Conservation (phyloP, 2,113 vertebrate genomes). For the Beaufortia kweichowensis region DNA sequence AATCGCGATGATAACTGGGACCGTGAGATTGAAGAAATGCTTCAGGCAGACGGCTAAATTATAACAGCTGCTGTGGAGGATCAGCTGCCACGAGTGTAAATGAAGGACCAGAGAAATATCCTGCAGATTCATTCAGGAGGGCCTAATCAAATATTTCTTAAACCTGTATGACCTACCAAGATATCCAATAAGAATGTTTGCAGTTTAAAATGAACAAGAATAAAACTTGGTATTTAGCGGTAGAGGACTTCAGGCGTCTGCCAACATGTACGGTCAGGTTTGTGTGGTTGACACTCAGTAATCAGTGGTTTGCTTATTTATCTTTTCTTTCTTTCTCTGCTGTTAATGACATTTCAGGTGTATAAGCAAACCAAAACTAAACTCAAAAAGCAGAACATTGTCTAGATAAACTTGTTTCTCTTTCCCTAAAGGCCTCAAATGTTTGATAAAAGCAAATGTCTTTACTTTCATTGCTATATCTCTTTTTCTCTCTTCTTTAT, state of each 20-base stretch:
- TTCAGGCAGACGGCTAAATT: conserved; percentile 84
- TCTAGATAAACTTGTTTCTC: background rate
- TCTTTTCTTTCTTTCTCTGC: background rate
- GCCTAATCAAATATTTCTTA: background rate
- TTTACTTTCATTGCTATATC: background rate
- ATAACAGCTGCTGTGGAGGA: conserved; percentile 21
- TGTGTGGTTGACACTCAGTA: background rate
- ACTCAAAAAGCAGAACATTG: background rate
- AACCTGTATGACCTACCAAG: background rate
- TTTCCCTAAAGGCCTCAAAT: background rate
- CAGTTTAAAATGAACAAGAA: background rate
- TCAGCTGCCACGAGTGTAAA: background rate
- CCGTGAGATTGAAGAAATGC: conserved; percentile 93
- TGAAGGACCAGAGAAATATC: conserved; percentile 2
- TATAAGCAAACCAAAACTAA: background rate
- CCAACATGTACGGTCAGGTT: conserved; percentile 6
- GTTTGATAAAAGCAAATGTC: background rate
- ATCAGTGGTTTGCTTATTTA: background rate
- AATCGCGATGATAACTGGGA: conserved; percentile 92
- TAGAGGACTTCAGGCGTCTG: background rate
- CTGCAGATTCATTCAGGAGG: background rate
- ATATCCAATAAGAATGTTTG: background rate
- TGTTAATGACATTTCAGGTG: background rate
- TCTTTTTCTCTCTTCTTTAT: background rate
- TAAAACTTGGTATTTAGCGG: conserved; percentile 4